Evolutionary conservation across 1,140 invertebrate species (phyloP), one percentile per base, ranked within the genome.

Genomic region (Drosophila azteca): DNA sequence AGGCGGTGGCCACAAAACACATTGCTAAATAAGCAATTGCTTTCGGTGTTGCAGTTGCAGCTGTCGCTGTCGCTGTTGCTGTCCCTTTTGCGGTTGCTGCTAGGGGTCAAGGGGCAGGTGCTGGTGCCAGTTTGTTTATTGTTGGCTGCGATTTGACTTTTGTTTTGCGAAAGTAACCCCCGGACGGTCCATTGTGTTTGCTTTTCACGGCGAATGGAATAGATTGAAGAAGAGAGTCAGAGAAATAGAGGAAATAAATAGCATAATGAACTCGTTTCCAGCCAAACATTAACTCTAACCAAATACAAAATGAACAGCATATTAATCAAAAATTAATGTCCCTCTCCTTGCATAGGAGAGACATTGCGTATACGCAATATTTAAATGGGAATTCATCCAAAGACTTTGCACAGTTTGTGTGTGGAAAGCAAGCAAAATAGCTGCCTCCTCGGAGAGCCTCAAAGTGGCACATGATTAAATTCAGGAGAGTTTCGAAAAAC

Each of bases 131-230:
- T 67, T 81, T 78, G 68, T 61, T 85, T 81, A 87, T 85, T 85
- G 77, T 87, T 81, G 87, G 71, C 78, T 75, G 55, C 71, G 83
- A 85, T 78, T 87, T 82, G 69, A 73, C 68, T 74, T 11, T 76
- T 81, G 82, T 72, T 68, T 68, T 66, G 29, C 48, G 63, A 81
- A 82, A 79, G 79, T 67, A 82, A 70, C 79, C 72, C 49, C 31
- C 55, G 48, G 44, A 55, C 61, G 17, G 22, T 6, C 73, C 53
- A 64, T 68, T 82, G 68, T 82, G 74, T 78, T 82, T 62, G 71
- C 70, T 80, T 72, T 59, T 59, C 59, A 15, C 29, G 0, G 50
- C 4, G 5, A 26, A 26, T 26, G 49, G 13, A 60, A 70, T 4
- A 26, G 24, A 48, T 31, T 11, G 20, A 41, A 26, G 11, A 53